phyloP scores from a whole-genome alignment of 2,113 vertebrate genomes.

The Mastomys natalensis region DNA sequence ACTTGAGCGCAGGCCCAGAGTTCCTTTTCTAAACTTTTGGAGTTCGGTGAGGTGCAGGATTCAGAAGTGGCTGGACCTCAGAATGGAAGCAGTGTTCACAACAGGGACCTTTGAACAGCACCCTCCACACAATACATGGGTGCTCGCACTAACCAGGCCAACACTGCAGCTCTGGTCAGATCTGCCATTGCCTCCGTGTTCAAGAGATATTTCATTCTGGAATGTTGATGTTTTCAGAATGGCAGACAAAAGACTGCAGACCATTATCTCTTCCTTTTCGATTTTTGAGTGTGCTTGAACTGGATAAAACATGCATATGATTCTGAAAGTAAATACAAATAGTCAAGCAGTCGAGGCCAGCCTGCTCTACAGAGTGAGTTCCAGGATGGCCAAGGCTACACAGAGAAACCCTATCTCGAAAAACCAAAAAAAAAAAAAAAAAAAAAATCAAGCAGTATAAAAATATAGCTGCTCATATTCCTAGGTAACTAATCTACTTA shows the following conservation, averaged over 20 bases:
- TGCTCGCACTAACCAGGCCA: background rate
- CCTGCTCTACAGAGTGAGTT: no score
- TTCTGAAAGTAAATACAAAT: slow-evolving; percentile 38
- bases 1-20: background rate
- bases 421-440: no score
- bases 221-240: background rate
- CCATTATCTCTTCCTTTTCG: background rate
- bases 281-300: background rate
- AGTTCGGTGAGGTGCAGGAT: background rate
- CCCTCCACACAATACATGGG: accelerated
- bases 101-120: background rate
- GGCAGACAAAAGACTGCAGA: background rate
- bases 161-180: background rate
- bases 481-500: background rate
- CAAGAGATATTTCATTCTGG: background rate
- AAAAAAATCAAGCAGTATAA: background rate
- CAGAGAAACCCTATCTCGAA: no score
- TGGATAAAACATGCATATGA: background rate
- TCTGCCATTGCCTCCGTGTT: background rate
- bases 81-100: background rate
- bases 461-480: background rate
- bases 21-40: background rate
- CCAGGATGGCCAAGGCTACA: no score
- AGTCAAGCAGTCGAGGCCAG: slow-evolving; percentile 21
- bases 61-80: background rate